Evolutionary conservation across 2,797 vertebrate species (phyloP).

Genomic region (Sarcoramphus papa): DNA sequence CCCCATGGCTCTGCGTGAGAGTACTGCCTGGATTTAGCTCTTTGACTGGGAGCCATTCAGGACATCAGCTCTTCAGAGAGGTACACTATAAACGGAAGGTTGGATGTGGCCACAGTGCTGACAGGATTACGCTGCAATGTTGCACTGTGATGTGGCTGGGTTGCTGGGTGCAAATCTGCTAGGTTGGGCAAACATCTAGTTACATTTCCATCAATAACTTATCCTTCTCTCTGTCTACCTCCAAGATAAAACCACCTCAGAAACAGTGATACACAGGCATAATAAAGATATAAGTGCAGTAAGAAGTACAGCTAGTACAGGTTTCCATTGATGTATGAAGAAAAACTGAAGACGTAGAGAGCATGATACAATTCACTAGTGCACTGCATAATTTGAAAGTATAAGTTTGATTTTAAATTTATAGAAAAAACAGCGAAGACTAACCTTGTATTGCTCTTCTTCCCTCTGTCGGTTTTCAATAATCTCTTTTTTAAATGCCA

Average conservation of each 20-base stretch:
- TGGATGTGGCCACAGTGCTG: background rate
- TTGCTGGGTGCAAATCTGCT: background rate
- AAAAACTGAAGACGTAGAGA: background rate
- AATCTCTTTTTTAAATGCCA: slow-evolving; percentile 69
- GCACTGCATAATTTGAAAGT: background rate
- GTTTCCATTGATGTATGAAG: background rate
- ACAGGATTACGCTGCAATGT: background rate
- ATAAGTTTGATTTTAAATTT: background rate
- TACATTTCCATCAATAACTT: background rate
- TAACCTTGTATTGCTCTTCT: slow-evolving; percentile 79
- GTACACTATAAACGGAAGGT: background rate
- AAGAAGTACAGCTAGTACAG: background rate
- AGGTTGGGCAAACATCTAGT: background rate
- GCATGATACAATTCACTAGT: background rate
- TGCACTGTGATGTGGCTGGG: background rate
- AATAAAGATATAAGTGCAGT: background rate
- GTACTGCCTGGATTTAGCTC: background rate
- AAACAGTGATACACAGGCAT: background rate
- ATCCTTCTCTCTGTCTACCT: background rate
- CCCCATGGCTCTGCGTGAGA: background rate
- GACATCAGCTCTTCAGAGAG: background rate
- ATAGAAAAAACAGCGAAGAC: background rate
- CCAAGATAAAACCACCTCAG: background rate
- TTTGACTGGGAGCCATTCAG: background rate
- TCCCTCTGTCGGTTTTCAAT: slow-evolving; percentile 73